Evolutionary conservation across 2,113 vertebrate species (phyloP), one percentile per base, ranked within the genome.

Genomic region (Urocitellus parryii): DNA sequence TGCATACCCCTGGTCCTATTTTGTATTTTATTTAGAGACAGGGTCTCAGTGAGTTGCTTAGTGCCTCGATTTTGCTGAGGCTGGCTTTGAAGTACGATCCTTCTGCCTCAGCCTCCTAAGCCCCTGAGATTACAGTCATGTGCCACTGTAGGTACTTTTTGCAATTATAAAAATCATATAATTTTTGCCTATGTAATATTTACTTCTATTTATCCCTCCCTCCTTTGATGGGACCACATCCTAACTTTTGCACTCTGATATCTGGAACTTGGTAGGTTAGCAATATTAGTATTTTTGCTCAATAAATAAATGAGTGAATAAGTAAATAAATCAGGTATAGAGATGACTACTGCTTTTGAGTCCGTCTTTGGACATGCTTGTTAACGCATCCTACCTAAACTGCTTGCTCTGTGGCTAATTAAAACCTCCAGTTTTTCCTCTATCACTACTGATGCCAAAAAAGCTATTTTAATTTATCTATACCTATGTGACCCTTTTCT

Each of bases 231-330:
- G 12, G 14, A 78, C 53, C 27, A 45, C n/a, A 12, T 85, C 68
- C 96, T 88, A 78, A 82, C 24, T 58, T 93, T 77, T 95, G 17
- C 70, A 20, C 68, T n/a, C 24, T 79, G 77, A 65, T 78, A 8
- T 39, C 24, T 80, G 24, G 4, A 74, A n/a, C 56, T 94, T 91
- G 80, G n/a, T 27, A 88, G 24, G 34, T 39, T 84, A 80, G 37
- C 48, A 45, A 18, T 51, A 48, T 45, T 25, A 24, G 74, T 76
- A 61, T 87, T 79, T 76, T 87, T 56, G 48, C 12, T 79, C 53
- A 94, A 39, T 86, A 48, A 56, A 27, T 61, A 34, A 81, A 45
- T 72, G 17, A 63, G 25, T 63, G 25, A 63, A 63, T 63, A 63
- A 63, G 25, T 63, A 63, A 18, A 20, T 58, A 1, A 58, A 24